Percentiles rank a stretch among this genome's conserved stretches.
Evolutionary conservation across 2,888 invertebrate species (phyloP).

Genomic region (Chrysotoxum bicinctum): DNA sequence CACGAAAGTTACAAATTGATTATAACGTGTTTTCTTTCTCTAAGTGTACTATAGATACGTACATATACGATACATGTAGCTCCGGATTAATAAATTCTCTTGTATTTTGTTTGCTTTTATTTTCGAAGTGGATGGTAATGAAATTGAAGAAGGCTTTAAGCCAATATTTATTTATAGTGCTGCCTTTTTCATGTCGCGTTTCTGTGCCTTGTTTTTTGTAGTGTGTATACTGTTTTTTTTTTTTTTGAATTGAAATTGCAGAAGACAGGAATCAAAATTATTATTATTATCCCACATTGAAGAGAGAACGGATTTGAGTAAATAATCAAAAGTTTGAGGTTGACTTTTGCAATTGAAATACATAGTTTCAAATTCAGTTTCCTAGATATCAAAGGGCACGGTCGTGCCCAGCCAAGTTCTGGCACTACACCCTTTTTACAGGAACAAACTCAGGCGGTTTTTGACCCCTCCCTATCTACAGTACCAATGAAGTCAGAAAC

Average conservation of each 20-base stretch:
- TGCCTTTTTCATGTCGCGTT: not conserved
- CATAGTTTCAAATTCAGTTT: not conserved
- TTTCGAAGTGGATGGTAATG: conserved; percentile 23
- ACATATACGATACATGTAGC: not conserved
- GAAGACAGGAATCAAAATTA: not conserved
- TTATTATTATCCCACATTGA: not conserved
- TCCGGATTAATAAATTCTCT: not conserved
- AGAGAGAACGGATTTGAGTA: not conserved
- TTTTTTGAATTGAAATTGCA: not conserved
- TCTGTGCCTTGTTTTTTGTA: conserved; percentile 2
- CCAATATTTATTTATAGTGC: conserved; percentile 37
- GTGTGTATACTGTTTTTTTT: not conserved
- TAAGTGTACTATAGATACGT: not conserved
- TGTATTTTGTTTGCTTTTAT: conserved; percentile 13
- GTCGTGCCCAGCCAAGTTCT: too few relatives aligned
- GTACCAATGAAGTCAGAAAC: too few relatives aligned
- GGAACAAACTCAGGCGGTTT: too few relatives aligned
- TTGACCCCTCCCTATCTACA: too few relatives aligned
- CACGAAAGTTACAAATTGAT: too few relatives aligned
- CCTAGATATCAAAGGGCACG: too few relatives aligned
- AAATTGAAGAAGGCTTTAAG: conserved; percentile 44
- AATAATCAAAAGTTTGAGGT: not conserved
- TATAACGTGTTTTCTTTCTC: not conserved
- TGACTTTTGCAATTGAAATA: not conserved
- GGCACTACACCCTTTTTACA: too few relatives aligned